Conservation (phyloP, 1,140 invertebrate species). For the Drosophila watanabei region DNA sequence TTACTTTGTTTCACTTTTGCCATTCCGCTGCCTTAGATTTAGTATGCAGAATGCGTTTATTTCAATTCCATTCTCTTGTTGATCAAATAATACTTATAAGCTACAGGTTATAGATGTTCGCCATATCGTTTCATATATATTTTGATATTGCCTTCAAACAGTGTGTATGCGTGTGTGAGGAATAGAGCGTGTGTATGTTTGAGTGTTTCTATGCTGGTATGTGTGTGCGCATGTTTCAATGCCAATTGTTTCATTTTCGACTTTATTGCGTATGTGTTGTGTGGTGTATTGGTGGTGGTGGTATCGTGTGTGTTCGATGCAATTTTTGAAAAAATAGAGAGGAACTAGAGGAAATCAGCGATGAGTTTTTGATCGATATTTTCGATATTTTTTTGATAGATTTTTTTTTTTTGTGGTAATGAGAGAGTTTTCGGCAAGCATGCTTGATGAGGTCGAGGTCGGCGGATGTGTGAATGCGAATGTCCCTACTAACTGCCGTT, state of each 20-base stretch:
- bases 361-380: slow-evolving; percentile 29
- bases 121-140: slow-evolving; percentile 16
- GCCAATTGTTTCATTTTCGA: slow-evolving; percentile 68
- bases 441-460: slow-evolving; percentile 57
- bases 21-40: slow-evolving; percentile 40
- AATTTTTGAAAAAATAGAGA: slow-evolving; percentile 43
- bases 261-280: slow-evolving; percentile 27
- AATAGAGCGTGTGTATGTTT: slow-evolving; percentile 47
- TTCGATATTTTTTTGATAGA: slow-evolving; percentile 20
- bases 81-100: slow-evolving; percentile 54
- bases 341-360: slow-evolving; percentile 16
- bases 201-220: slow-evolving; percentile 29
- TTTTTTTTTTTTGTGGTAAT: slow-evolving; percentile 17
- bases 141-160: slow-evolving; percentile 42
- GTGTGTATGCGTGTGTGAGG: slow-evolving; percentile 55
- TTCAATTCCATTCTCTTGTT: slow-evolving; percentile 48
- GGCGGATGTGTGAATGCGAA: slow-evolving; percentile 38
- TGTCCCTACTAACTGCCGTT: slow-evolving; percentile 13
- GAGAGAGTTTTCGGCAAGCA: slow-evolving; percentile 44
- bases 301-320: slow-evolving; percentile 33
- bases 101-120: slow-evolving; percentile 47
- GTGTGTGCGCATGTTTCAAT: slow-evolving; percentile 53
- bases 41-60: slow-evolving; percentile 68
- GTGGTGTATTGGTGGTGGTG: slow-evolving; percentile 12
- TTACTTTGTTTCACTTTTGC: slow-evolving; percentile 50